Evolutionary conservation across 1,140 invertebrate genomes (phyloP), one percentile per base, ranked within the genome.

Genomic region (Tetramorium simillimum): DNA sequence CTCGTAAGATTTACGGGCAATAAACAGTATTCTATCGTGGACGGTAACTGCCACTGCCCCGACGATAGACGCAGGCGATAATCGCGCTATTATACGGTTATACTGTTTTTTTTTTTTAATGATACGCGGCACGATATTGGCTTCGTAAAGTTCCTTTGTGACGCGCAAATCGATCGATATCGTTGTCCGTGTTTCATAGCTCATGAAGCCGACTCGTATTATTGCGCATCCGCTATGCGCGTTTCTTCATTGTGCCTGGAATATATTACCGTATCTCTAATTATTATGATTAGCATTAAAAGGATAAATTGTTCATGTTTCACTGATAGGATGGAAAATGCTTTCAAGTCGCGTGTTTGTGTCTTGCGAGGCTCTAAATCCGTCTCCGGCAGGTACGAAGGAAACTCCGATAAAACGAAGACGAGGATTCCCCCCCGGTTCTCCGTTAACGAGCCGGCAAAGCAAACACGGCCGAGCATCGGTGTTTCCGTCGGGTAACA

Each of bases 401-500:
- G 24, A 73, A 82, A 75, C 6, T 75, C 69, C 69, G 24, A 75
- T 75, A 62, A 62, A 84, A 84, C 49, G 9, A 69, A 75, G 80
- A 60, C 24, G 46, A 33, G 46, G 14, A 21, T 60, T 60, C 53
- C 40, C 53, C 40, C 21, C 14, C 40, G 33, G 51, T 33, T 82
- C 14, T 46, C 53, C 49, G 53, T 73, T 84, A 84, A 84, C 69
- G 69, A 84, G 53, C 40, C 53, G n/a, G 12, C 18, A 46, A 73
- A 46, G 80, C 80, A 60, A 73, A 84, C 70, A 73, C 40, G 46
- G 58, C 40, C 60, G 37, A 78, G 43, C 76, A 67, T 53, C 77
- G 28, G 28, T 62, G 80, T 84, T 75, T 84, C 53, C 40, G 18
- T 75, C 69, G 53, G 40, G 40, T 53, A 73, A 73, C 80, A 73